These are phyloP conservation scores for Lerista edwardsae DNA, from an alignment of 2,797 vertebrate genomes.

Conservation along the genomic window DNA sequence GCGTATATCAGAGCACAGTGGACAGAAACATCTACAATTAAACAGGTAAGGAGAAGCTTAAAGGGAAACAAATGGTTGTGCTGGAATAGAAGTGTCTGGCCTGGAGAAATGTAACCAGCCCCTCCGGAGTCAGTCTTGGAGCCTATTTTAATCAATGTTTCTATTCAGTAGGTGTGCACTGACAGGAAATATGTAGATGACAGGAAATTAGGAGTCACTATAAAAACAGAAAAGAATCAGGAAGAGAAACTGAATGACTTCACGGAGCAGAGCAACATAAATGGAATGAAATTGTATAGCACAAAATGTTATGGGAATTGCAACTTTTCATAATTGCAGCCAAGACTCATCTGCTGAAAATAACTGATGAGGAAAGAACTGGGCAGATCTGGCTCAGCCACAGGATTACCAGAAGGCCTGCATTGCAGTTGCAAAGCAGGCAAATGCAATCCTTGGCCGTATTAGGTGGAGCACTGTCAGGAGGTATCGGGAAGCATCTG, in stretches of 20 bases:
- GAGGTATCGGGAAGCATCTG: neutral
- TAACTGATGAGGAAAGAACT: conserved; percentile 22
- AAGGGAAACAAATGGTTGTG: neutral
- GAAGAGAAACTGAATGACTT: neutral
- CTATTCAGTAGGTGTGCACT: neutral
- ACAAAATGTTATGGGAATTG: neutral
- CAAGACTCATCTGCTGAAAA: conserved; percentile 17
- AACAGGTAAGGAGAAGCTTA: neutral
- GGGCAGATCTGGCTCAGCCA: conserved; percentile 14
- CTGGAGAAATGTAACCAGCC: neutral
- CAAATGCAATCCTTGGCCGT: neutral
- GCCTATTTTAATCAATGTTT: conserved; percentile 2
- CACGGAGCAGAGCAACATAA: neutral
- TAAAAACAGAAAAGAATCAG: neutral
- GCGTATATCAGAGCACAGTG: neutral
- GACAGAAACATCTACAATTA: neutral
- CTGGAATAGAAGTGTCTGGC: neutral
- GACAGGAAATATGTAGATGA: neutral
- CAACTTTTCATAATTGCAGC: neutral
- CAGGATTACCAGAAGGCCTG: neutral
- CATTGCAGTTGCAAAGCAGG: neutral
- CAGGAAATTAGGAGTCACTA: neutral
- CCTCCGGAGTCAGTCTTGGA: neutral
- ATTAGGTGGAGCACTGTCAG: neutral
- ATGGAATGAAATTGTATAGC: neutral